A percentile compares a stretch with the other conserved stretches of the same genome.
These are phyloP conservation scores for Pao palembangensis DNA, from an alignment of 2,113 vertebrate genomes.

Conservation along the genomic window DNA sequence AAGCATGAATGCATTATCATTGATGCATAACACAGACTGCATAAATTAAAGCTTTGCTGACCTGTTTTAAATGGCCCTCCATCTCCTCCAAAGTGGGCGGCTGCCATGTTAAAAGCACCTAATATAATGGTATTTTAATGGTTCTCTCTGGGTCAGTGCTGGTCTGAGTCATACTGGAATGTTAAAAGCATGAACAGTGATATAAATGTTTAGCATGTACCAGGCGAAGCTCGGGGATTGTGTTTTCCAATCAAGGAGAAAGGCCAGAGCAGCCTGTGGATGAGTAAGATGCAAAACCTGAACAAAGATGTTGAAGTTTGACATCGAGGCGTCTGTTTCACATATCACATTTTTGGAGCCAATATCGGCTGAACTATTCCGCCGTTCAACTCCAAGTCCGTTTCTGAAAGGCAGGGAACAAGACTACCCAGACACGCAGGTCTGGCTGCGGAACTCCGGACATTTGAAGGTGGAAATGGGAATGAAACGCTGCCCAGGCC, in stretches of 20 bases:
- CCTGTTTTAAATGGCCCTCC: background rate
- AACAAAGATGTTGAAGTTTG: background rate
- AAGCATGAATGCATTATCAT: background rate
- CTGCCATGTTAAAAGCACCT: background rate
- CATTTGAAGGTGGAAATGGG: conserved; percentile 8
- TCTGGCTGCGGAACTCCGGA: too few species aligned
- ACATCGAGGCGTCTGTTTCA: background rate
- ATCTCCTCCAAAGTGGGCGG: background rate
- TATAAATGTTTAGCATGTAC: background rate
- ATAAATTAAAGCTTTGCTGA: background rate
- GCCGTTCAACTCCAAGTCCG: too few species aligned
- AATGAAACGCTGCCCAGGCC: conserved; percentile 46
- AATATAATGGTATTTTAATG: background rate
- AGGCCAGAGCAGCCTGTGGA: background rate
- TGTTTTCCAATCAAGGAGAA: too few species aligned
- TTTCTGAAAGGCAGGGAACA: too few species aligned
- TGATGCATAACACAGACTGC: conserved; percentile 7
- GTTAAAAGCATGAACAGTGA: background rate
- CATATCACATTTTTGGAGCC: background rate
- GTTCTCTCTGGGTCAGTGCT: background rate
- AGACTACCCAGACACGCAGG: too few species aligned
- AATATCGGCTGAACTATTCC: too few species aligned
- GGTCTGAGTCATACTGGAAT: background rate
- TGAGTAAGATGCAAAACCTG: background rate
- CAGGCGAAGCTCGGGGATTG: too few species aligned